These are phyloP conservation scores for Drosophila helvetica DNA, from an alignment of 2,888 invertebrate species.

Conservation along the genomic window DNA sequence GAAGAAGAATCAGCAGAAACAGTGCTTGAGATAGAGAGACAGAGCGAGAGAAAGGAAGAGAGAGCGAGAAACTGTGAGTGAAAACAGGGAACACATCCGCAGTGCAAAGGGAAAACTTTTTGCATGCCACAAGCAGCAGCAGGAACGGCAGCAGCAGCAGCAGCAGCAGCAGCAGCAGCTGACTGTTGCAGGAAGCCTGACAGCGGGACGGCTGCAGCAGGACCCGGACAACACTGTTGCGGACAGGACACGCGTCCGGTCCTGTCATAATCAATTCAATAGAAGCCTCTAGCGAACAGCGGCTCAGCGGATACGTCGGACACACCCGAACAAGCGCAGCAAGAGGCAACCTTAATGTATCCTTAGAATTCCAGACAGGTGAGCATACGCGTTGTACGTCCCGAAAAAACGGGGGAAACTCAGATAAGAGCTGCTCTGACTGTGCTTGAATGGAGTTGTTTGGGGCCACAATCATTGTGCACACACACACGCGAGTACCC, in stretches of 20 bases:
- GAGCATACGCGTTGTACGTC: constrained; percentile 57
- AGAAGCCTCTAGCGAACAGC: constrained; percentile 63
- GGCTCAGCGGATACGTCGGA: constrained; percentile 56
- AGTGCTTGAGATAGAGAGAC: constrained; percentile 4
- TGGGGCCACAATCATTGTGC: constrained; percentile 15
- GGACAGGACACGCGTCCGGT: constrained; percentile 59
- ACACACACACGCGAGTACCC: constrained; percentile 21
- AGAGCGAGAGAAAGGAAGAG: neutral
- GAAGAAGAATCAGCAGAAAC: constrained; percentile 13
- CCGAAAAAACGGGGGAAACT: constrained; percentile 28
- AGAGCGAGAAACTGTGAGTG: constrained; percentile 22
- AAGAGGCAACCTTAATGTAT: constrained; percentile 71
- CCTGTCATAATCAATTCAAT: constrained; percentile 61
- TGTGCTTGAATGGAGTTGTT: constrained; percentile 7
- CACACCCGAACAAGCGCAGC: constrained; percentile 34
- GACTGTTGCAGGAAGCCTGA: constrained; percentile 74
- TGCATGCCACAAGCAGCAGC: constrained; percentile 50
- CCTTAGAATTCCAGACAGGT: constrained; percentile 79
- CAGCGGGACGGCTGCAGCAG: constrained; percentile 21
- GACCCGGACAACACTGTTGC: constrained; percentile 36
- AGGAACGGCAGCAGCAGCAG: constrained; percentile 52
- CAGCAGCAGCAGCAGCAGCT: constrained; percentile 57
- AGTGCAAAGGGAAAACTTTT: constrained; percentile 39
- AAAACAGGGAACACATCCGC: constrained; percentile 10
- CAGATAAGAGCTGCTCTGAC: constrained; percentile 27